Conservation (phyloP, 2,797 vertebrate genomes). For the Anniella stebbinsi region DNA sequence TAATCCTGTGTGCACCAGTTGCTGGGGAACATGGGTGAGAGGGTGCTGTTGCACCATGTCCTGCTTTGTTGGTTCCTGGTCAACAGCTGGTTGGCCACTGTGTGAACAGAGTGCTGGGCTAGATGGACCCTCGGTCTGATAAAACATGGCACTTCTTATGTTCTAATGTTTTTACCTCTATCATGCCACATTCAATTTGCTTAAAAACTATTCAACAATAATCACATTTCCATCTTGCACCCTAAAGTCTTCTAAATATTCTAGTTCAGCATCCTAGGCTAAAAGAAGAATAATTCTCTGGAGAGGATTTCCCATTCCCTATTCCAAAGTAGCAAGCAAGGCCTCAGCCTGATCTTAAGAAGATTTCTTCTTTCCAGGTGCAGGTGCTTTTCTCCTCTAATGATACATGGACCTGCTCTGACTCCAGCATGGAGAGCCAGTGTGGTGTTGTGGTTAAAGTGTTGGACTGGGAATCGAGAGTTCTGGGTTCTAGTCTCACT, state of each 20-base stretch:
- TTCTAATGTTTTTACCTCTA: too few species aligned
- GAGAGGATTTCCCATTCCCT: background rate
- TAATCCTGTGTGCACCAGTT: too few species aligned
- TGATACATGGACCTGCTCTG: background rate
- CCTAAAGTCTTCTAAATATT: accelerated
- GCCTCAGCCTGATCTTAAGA: background rate
- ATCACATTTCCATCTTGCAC: constrained; percentile 7
- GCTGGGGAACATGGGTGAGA: too few species aligned
- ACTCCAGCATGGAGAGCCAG: background rate
- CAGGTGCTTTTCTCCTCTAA: background rate
- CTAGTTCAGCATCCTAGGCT: constrained; percentile 1
- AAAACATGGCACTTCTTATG: too few species aligned
- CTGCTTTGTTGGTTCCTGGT: too few species aligned
- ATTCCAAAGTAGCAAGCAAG: background rate
- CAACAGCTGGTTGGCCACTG: too few species aligned
- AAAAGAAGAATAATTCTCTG: background rate
- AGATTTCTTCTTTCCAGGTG: background rate
- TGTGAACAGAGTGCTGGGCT: too few species aligned
- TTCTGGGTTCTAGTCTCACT: too few species aligned
- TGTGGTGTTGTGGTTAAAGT: too few species aligned
- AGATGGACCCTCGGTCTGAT: too few species aligned
- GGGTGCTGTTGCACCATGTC: too few species aligned
- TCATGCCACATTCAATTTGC: constrained; percentile 5
- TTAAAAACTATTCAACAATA: constrained; percentile 1
- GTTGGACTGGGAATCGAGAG: too few species aligned